Base-by-base conservation (phyloP, 1,140 invertebrate genomes). In the Aphaenogaster rudis region DNA sequence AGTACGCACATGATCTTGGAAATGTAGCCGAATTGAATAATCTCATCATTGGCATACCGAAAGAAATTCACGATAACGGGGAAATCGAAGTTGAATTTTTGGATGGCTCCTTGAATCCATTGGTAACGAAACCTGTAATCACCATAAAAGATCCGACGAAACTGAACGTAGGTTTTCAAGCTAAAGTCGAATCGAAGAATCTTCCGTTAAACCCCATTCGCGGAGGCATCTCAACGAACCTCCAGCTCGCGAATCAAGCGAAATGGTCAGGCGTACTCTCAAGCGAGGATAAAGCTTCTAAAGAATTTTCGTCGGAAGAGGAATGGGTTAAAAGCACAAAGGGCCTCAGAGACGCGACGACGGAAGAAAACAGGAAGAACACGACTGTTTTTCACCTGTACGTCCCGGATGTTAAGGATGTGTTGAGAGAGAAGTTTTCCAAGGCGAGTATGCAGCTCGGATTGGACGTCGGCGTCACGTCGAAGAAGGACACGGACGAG, bases 141-240 rank as follows among this genome's bases (percentile, higher is more conserved):
- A 1, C 66, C 0, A 11, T 48, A 15, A 48, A 11, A 57, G n/a
- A 82, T 6, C 15, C 8, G 15, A 11, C 79, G 28, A 82, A 74
- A 59, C 42, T 48, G 9, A 57, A 71, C n/a, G 78, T 67, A 33
- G 63, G 7, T 67, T 80, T 80, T 33, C 78, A 42, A 28, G n/a
- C 48, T 42, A 52, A 80, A 57, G 48, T 39, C 1, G 8, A 80
- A 9, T 67, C 61, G 21, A 69, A 69, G 2, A 57, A 81, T 11
- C 13, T 39, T 6, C 36, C 79, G 2, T 48, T 45, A 4, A 21
- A 15, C 33, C 36, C 33, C 42, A 48, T 33, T 54, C 36, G 15
- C 2, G 33, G 4, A 13, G 45, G 17, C 39, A 57, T 69, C 15
- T 54, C 69, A 3, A 36, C 67, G 21, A 69, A 61, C 13, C 11